These are phyloP conservation scores for Coenonympha glycerion DNA, from an alignment of 2,888 invertebrate species.

Conservation along the genomic window DNA sequence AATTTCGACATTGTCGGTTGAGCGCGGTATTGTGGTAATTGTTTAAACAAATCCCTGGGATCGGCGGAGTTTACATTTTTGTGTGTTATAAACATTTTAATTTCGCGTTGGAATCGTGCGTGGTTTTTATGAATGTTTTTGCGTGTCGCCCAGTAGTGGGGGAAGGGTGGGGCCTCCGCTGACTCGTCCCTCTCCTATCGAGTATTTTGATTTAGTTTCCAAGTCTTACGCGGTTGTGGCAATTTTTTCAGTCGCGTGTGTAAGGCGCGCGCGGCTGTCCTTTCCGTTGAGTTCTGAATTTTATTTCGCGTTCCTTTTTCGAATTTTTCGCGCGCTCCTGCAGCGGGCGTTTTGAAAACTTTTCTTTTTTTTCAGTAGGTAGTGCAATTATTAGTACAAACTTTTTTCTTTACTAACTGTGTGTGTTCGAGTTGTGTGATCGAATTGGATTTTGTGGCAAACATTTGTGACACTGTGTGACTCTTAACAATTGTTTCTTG, in stretches of 20 bases:
- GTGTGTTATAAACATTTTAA: slow-evolving; percentile 68
- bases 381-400: slow-evolving; percentile 41
- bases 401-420: slow-evolving; percentile 39
- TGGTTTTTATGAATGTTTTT: slow-evolving; percentile 75
- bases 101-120: slow-evolving; percentile 66
- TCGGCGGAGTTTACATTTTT: slow-evolving; percentile 61
- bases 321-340: slow-evolving; percentile 45
- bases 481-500: slow-evolving; percentile 33
- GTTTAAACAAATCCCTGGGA: slow-evolving; percentile 42
- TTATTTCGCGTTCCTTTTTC: slow-evolving; percentile 36
- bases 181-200: slow-evolving; percentile 74
- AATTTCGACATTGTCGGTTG: slow-evolving; percentile 66
- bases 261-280: slow-evolving; percentile 65
- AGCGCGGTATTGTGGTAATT: slow-evolving; percentile 62
- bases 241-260: slow-evolving; percentile 75
- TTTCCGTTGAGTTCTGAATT: slow-evolving; percentile 45
- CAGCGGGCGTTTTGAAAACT: slow-evolving; percentile 34
- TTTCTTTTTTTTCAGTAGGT: slow-evolving; percentile 39
- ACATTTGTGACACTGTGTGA: slow-evolving; percentile 42
- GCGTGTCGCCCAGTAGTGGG: slow-evolving; percentile 63
- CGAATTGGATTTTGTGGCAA: slow-evolving; percentile 43
- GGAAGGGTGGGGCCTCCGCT: slow-evolving; percentile 68
- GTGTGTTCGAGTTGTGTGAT: slow-evolving; percentile 35
- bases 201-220: slow-evolving; percentile 76
- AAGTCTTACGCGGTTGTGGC: slow-evolving; percentile 73